Base-by-base conservation (phyloP, 2,888 invertebrate species). In the Hydriomena furcata region DNA sequence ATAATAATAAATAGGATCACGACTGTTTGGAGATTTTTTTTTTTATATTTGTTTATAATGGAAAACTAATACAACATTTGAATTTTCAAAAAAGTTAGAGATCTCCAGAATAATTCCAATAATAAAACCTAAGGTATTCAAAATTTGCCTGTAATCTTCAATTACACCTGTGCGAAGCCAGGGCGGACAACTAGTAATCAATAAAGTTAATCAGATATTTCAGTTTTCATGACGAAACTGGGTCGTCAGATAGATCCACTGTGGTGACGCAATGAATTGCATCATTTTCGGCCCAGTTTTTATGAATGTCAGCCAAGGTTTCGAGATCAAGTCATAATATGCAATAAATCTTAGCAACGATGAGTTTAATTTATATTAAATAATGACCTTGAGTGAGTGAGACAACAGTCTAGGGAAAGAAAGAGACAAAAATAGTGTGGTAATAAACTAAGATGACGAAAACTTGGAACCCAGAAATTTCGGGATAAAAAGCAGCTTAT, bases 251-350 rank as follows among this genome's bases (percentile, higher is more conserved):
- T 60, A 52, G 55, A 55, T 52, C 5, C 41, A 49, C 38, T 31
- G 11, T 2, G 8, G 21, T 59, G 52, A 55, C 48, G 60, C 57
- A 65, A 61, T 32, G 8, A 27, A 30, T 62, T 62, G 54, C 61
- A 60, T 60, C 61, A 62, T 46, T 40, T 47, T 49, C 46, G 58
- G 42, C 60, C 56, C 54, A 51, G 54, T 56, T 60, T 69, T 67
- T 68, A 62, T 65, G 58, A 61, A 65, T 63, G 64, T 61, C 69
- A 61, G 61, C 67, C 76, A 77, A 77, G 78, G 77, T 74, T 71
- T 69, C 37, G 7, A 65, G 77, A 72, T 76, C 71, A 74, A 71
- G 71, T 76, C 74, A 70, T 58, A 65, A 32, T 55, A 41, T 53
- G 52, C 54, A 31, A 42, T 42, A 36, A 31, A 37, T 43, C 35